Base-by-base conservation (phyloP, 2,888 invertebrate genomes). In the Artemia sp. region DNA sequence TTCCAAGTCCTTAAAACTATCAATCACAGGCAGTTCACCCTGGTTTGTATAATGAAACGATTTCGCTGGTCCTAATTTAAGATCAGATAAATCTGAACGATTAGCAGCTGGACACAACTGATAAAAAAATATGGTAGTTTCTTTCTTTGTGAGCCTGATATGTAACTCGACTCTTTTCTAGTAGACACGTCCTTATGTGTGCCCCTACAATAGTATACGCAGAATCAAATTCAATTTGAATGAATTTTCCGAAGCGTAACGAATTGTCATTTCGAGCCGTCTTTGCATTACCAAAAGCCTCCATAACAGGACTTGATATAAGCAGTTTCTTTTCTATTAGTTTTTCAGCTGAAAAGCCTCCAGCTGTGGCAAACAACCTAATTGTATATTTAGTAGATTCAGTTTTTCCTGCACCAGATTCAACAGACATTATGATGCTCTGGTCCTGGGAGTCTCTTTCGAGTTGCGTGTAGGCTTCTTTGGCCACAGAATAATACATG, bases 91-190 rank as follows among this genome's bases (percentile, higher is more conserved):
- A 69, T 85, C 79, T 51, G 79, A 77, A 9, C 77, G 80, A 8
- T 84, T 80, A 64, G 86, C 82, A 2, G 91, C 89, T 0, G 94
- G 85, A 78, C 96, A 96, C 74, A 98, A 80, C 81, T 98, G 97
- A 79, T 98, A 98, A 81, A 98, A 98, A 98, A 73, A 98, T 87
- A 77, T 98, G 98, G 78, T 98, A 98, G 79, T 98, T 98, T 76
- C 97, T 82, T 79, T 98, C 97, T 0, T 89, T 91, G 1, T 84
- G 80, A 0, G 95, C 90, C 83, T 94, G 93, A 80, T 92, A 95
- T 0, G 96, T 95, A 3, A 98, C 95, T 14, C 97, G 82, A 0
- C 94, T 94, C 79, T 98, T 98, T 81, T 98, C 97, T 76, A 98
- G 81, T 1, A 98, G 83, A 77, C 98, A 98, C 0, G 97, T 98